Percentiles rank a stretch among this genome's conserved stretches.
These are phyloP conservation scores for Apostichopus parvimensis DNA, from an alignment of 35 echinoderm and acorn worm species.

Conservation along the genomic window DNA sequence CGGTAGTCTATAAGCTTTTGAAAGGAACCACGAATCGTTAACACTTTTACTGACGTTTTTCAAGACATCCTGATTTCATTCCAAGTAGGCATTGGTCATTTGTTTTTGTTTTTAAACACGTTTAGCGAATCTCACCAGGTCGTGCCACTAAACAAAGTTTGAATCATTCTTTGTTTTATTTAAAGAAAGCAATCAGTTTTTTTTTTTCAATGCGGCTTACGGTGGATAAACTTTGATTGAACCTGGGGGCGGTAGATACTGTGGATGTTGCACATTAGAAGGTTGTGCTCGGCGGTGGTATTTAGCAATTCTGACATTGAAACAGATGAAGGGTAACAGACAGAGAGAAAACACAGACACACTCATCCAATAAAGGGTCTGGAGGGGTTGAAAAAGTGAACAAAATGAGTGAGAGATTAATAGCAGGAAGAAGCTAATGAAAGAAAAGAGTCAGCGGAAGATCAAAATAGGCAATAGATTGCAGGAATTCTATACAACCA, in stretches of 20 bases:
- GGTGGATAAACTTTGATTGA: slow-evolving; percentile 23
- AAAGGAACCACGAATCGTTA: neutral
- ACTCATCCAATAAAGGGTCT: slow-evolving; percentile 32
- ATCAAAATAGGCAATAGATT: no score
- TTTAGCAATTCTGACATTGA: slow-evolving; percentile 47
- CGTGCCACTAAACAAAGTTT: slow-evolving; percentile 4
- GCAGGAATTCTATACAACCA: no score
- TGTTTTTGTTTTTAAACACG: neutral
- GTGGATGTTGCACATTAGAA: neutral
- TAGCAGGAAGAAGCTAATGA: no score
- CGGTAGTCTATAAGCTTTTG: no score
- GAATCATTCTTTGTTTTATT: neutral
- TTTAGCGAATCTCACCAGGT: neutral
- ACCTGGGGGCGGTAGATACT: neutral
- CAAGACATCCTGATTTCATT: no score
- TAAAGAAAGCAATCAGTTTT: neutral
- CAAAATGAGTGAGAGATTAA: no score
- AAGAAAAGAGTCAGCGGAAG: no score
- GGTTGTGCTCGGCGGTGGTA: slow-evolving; percentile 13
- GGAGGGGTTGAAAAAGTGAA: neutral
- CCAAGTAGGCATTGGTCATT: no score
- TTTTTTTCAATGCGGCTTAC: neutral
- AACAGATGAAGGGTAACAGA: slow-evolving; percentile 31
- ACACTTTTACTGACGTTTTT: no score
- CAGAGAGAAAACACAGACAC: slow-evolving; percentile 8